Evolutionary conservation across 2,113 vertebrate genomes (phyloP), one percentile per base, ranked within the genome.

Genomic region (Coregonus clupeaformis): DNA sequence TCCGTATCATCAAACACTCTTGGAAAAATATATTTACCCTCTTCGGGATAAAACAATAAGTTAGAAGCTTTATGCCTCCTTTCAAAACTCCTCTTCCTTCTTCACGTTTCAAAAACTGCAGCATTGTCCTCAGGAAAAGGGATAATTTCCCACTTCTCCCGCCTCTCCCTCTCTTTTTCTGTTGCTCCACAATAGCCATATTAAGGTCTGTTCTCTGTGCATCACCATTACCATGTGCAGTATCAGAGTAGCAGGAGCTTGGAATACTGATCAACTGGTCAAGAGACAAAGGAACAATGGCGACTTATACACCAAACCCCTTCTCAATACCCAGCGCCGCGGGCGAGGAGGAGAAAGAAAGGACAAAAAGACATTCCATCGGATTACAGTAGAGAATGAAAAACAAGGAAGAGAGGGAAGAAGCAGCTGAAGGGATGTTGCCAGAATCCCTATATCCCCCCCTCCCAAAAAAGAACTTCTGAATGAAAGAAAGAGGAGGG

Each of bases 331-430:
- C 32, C 32, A 76, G 29, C 45, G 62, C 60, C 62, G 72, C 22
- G 29, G 64, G 47, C 7, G 20, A n/a, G 52, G 49, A 64, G 18
- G 60, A 70, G 4, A 13, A 49, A 3, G 27, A 6, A 30, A 16
- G 64, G 47, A 67, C 5, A 63, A 20, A 72, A 4, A 72, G 49
- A 67, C 11, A 73, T 16, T 60, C 55, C 57, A 7, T 29, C 16
- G 65, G 65, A 67, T 36, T 72, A 60, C 49, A 47, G 94, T 82
- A 94, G 91, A 74, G 93, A 91, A 82, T 92, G 90, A 90, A 93
- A 92, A 90, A 93, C 93, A 92, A 93, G 94, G 80, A 47, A 92
- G 11, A 75, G 36, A 90, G 92, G 18, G 88, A 89, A 75, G 86
- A 82, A 24, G 42, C 18, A 16, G 52, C 30, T 20, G 27, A 42